A percentile compares a stretch with the other conserved stretches of the same genome.
phyloP scores from a whole-genome alignment of 2,113 vertebrate species.

The Barnardius zonarius region DNA sequence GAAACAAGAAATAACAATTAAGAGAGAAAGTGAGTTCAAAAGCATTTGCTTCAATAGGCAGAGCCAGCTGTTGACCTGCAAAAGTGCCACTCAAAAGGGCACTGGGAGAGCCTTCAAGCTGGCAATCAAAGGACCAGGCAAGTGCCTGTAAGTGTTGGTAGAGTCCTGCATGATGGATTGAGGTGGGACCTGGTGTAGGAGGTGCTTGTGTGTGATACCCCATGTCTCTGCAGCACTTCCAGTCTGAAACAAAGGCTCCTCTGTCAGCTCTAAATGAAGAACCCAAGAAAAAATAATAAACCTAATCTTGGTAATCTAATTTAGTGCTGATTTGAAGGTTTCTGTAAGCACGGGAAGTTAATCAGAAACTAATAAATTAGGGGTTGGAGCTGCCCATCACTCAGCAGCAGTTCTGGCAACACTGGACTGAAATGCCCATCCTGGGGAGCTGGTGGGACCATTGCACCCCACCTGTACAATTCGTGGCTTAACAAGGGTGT shows the following conservation, averaged over 20 bases:
- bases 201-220: not conserved
- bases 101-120: not conserved
- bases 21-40: not conserved
- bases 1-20: not conserved
- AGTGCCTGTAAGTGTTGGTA: not conserved
- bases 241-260: not conserved
- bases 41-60: not conserved
- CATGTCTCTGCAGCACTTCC: accelerated
- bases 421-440: accelerated
- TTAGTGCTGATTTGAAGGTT: not conserved
- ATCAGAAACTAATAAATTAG: not conserved
- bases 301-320: not conserved
- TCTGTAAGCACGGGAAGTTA: not conserved
- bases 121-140: not conserved
- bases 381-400: not conserved
- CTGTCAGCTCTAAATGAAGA: not conserved
- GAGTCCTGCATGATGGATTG: not conserved
- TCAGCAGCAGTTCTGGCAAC: not conserved
- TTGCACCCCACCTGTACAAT: not conserved
- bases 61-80: not conserved
- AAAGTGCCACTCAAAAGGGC: not conserved
- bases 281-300: not conserved
- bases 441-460: not conserved
- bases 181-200: accelerated
- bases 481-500: accelerated